Evolutionary conservation across 2,797 vertebrate species (phyloP), one percentile per base, ranked within the genome.

Genomic region (Champsocephalus esox): DNA sequence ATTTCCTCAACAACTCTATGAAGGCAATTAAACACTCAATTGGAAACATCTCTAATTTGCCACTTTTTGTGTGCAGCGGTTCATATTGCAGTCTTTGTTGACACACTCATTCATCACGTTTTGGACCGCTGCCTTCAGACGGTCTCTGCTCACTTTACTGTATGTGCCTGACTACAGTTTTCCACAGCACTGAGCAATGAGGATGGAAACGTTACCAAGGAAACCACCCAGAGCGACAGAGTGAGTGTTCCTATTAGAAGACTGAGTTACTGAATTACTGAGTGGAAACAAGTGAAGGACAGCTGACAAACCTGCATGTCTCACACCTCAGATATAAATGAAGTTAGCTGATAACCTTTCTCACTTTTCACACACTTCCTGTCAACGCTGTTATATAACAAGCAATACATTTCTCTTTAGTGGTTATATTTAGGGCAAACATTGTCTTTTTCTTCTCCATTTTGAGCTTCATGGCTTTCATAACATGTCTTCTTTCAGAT

Each of bases 281-380:
- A 77, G 58, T 79, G 75, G 65, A 86, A 86, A 76, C 56, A 82
- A 79, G 28, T 45, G 74, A 79, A 82, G 75, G 79, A 84, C 83
- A 85, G 66, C 79, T 77, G 82, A 73, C 64, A 57, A 21, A 54
- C 28, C 67, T 65, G 65, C 51, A 66, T 19, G 46, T 75, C 34
- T 79, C 28, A 56, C 43, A 43, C n/a, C 19, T 67, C 13, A 68
- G 52, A 44, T 60, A 73, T 69, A 32, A 70, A 66, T 19, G 8
- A 17, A 58, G 43, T 51, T 50, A 38, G 45, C 16, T 1, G 10
- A 28, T 28, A 32, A 24, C 3, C 54, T 48, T 63, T 66, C 34
- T 58, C 21, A 44, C 12, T 28, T 28, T 28, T 43, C 17, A n/a
- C 5, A 24, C 12, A 13, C 24, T 10, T 3, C 13, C 58, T 49